Evolutionary conservation across 64 coral and sea anemone genomes (phyloP), one percentile per base, ranked within the genome.

Genomic region (Pachyseris speciosa): DNA sequence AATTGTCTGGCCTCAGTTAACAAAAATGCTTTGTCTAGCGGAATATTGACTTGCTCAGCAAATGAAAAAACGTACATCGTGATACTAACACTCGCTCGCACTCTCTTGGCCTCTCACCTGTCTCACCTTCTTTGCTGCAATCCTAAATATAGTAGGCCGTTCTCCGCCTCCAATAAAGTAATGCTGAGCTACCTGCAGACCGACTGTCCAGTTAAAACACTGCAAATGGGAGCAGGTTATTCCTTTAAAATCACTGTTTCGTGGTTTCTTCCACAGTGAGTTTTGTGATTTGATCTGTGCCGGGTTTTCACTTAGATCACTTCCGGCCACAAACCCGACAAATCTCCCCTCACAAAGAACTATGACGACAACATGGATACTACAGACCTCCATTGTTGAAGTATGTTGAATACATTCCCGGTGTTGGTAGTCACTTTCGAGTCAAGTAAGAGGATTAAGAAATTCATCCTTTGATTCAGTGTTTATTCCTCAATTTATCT

Each of bases 281-380:
- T 6, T 31, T 76, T 31, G 73, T 31, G 73, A 76, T 76, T 76
- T 51, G 44, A 76, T 76, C 69, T 72, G n/a, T 41, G 69, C 11
- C 27, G 73, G 43, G 25, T 76, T 76, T 30, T 76, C 26, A 27
- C 42, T 76, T 76, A 51, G 42, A 76, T 76, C 73, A 76, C 43
- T 76, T 76, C 73, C 73, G 73, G 73, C 73, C 73, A 12, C 73
- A 76, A 76, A 76, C 26, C 73, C 73, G 73, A 22, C 73, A 76
- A 76, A 50, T 76, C 44, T 51, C 73, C 30, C 11, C 73, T 52
- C 40, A 32, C 45, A 27, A 49, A 76, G 73, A 76, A 76, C 73
- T 47, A 51, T 76, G 73, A 19, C 25, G 45, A 50, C 73, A 50
- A 76, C 11, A 24, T 26, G 10, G 24, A 20, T 32, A 48, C 24